phyloP scores from a whole-genome alignment of 2,797 vertebrate genomes.

The Picus viridis region DNA sequence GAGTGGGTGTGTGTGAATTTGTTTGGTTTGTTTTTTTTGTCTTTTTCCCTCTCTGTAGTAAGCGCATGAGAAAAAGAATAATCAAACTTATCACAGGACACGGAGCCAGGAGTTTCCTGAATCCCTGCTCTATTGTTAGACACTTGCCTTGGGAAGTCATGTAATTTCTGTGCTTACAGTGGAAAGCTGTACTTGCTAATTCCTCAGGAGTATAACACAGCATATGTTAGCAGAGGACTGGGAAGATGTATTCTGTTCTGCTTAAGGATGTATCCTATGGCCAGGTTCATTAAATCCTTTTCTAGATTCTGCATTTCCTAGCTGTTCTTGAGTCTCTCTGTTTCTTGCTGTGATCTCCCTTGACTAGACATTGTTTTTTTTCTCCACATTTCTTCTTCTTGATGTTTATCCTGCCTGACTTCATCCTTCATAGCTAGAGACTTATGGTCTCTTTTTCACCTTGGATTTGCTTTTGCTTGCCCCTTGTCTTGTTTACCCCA shows the following conservation, averaged over 20 bases:
- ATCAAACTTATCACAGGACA: background rate
- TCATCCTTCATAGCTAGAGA: background rate
- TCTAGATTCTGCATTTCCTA: background rate
- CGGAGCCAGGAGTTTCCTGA: background rate
- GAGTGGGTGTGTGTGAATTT: no score
- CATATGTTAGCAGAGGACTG: background rate
- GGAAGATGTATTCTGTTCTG: background rate
- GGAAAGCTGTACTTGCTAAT: slow-evolving; percentile 23
- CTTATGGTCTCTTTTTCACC: background rate
- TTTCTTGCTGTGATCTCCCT: background rate
- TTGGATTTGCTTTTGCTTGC: background rate
- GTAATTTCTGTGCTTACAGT: slow-evolving; percentile 29
- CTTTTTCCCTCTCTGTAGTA: background rate
- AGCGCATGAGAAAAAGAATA: background rate
- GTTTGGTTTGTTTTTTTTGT: background rate
- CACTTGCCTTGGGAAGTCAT: slow-evolving; percentile 25
- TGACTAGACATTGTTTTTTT: background rate
- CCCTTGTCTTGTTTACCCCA: background rate
- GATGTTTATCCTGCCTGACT: background rate
- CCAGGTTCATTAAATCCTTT: background rate
- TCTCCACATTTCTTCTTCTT: background rate
- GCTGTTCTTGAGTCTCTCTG: background rate
- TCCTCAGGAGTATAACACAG: background rate
- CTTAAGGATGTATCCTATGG: background rate
- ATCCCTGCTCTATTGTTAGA: slow-evolving; percentile 31